Percentiles rank a stretch among this genome's conserved stretches.
Evolutionary conservation across 2,113 vertebrate species (phyloP).

Genomic region (Pagrus major): DNA sequence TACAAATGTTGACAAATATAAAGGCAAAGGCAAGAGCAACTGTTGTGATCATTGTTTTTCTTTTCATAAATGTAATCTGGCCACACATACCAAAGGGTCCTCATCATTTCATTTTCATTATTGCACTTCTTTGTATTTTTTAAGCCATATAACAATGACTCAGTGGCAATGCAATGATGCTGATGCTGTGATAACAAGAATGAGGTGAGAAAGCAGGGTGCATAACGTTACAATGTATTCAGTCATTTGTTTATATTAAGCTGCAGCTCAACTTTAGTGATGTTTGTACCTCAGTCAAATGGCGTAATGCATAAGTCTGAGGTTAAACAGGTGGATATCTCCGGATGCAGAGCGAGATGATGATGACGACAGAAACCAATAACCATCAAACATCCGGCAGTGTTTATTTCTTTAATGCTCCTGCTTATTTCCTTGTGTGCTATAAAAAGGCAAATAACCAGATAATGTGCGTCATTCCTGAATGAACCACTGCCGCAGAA

Average conservation of each 20-base stretch:
- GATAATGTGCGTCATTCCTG: neutral
- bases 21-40: no score
- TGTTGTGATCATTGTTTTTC: no score
- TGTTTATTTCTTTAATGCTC: neutral
- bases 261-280: neutral
- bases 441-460: conserved; percentile 24
- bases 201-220: neutral
- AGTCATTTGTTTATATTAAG: neutral
- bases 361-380: neutral
- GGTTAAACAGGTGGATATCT: neutral
- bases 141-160: neutral
- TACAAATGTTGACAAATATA: no score
- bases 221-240: neutral
- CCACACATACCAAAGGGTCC: no score
- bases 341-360: conserved; percentile 6
- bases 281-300: neutral
- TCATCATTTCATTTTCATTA: neutral
- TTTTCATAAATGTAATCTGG: no score
- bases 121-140: neutral
- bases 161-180: neutral
- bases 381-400: neutral
- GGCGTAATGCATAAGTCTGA: neutral
- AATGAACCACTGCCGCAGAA: neutral
- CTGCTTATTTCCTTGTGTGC: neutral
- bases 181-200: neutral